A percentile compares a stretch with the other conserved stretches of the same genome.
Conservation (phyloP, 2,113 vertebrate genomes). For the Scartelaos histophorus region DNA sequence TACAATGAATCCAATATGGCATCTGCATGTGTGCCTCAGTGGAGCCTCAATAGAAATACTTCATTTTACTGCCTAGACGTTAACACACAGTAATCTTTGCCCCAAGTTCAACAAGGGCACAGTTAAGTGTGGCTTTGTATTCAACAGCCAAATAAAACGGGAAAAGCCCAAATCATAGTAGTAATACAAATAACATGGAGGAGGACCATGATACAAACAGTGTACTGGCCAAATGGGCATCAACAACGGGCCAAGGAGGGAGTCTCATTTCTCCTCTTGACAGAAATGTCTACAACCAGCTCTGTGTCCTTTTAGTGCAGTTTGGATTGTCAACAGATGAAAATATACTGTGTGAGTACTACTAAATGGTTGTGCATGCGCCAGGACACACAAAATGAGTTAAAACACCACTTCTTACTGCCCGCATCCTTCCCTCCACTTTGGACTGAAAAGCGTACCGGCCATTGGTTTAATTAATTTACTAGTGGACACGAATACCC, state of each 20-base stretch:
- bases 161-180: constrained; percentile 76
- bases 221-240: constrained; percentile 63
- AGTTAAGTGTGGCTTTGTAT: constrained; percentile 65
- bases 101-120: constrained; percentile 69
- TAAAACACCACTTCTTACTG: constrained; percentile 59
- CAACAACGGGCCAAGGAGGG: constrained; percentile 58
- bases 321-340: constrained; percentile 81
- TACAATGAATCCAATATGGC: constrained; percentile 39
- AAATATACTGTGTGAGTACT: constrained; percentile 82
- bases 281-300: constrained; percentile 74
- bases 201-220: constrained; percentile 66
- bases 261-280: constrained; percentile 71
- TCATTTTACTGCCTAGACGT: constrained; percentile 44
- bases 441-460: constrained; percentile 74
- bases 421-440: constrained; percentile 76
- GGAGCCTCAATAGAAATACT: constrained; percentile 45
- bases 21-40: constrained; percentile 32
- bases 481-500: constrained; percentile 85
- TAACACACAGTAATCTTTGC: constrained; percentile 64
- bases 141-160: constrained; percentile 76
- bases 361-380: constrained; percentile 71
- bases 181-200: constrained; percentile 75
- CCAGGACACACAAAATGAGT: constrained; percentile 85
- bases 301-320: constrained; percentile 80
- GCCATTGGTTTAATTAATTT: constrained; percentile 85